A percentile compares a stretch with the other conserved stretches of the same genome.
Evolutionary conservation across 2,797 vertebrate genomes (phyloP).

Genomic region (Pitangus sulphuratus): DNA sequence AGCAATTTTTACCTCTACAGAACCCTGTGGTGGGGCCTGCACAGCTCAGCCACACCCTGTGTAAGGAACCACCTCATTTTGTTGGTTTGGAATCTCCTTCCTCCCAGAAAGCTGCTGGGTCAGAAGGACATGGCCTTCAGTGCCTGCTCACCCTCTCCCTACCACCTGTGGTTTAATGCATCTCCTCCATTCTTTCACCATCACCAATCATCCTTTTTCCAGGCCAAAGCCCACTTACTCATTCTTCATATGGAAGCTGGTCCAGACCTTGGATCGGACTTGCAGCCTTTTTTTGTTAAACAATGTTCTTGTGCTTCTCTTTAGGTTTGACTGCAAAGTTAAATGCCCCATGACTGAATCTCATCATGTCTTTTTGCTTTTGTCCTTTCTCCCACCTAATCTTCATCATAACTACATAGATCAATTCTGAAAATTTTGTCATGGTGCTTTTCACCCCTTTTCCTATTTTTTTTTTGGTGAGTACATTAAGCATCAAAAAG

Average conservation of each 20-base stretch:
- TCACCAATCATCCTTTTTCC: neutral
- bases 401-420: neutral
- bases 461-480: neutral
- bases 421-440: neutral
- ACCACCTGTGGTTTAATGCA: neutral
- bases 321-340: neutral
- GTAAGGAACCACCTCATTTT: neutral
- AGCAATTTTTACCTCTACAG: neutral
- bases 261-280: neutral
- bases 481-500: neutral
- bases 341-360: neutral
- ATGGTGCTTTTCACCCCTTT: neutral
- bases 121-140: neutral
- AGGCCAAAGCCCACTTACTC: neutral
- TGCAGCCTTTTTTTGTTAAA: neutral
- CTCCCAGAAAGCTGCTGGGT: neutral
- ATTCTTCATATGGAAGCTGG: neutral
- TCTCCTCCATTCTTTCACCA: neutral
- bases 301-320: neutral
- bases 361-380: rapidly evolving
- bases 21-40: neutral
- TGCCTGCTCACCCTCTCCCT: neutral
- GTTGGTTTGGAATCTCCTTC: neutral
- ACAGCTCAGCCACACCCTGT: neutral
- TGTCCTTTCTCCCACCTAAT: neutral